A percentile compares a stretch with the other conserved stretches of the same genome.
These are phyloP conservation scores for Girardia tigrina DNA, from an alignment of 2,888 invertebrate genomes.

Conservation along the genomic window DNA sequence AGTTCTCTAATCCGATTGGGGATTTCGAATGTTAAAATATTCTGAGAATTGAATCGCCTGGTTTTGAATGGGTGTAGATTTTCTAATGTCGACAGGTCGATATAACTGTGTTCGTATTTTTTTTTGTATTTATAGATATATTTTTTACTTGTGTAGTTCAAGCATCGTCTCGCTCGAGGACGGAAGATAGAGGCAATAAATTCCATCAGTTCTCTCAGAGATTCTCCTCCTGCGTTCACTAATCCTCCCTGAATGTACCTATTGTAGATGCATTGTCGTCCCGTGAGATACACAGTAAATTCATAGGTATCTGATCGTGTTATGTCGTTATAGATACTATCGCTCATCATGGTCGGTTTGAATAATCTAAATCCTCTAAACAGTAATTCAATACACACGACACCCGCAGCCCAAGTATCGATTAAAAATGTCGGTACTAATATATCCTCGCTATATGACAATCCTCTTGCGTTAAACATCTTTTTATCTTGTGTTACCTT, in stretches of 20 bases:
- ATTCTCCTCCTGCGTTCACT: not conserved
- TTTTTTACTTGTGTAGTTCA: not conserved
- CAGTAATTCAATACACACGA: not conserved
- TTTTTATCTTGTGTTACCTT: not conserved
- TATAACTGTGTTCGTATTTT: not conserved
- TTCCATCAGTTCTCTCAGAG: not conserved
- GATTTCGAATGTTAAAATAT: not conserved
- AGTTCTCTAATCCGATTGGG: not conserved
- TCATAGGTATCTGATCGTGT: not conserved
- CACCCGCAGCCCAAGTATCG: not conserved
- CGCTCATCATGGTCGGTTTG: not conserved
- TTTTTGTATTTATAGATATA: not conserved
- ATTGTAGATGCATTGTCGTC: not conserved
- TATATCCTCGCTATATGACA: not conserved
- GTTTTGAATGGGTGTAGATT: not conserved
- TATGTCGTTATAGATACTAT: not conserved
- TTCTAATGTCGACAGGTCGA: not conserved
- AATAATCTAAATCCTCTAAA: not conserved
- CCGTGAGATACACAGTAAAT: not conserved
- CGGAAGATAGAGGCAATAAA: not conserved
- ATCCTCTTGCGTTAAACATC: not conserved
- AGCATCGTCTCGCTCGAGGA: not conserved
- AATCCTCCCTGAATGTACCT: not conserved
- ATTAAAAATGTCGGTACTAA: not conserved
- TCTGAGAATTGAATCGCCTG: not conserved